Base-by-base conservation (phyloP, 2,888 invertebrate genomes). In the Erebia ligea region DNA sequence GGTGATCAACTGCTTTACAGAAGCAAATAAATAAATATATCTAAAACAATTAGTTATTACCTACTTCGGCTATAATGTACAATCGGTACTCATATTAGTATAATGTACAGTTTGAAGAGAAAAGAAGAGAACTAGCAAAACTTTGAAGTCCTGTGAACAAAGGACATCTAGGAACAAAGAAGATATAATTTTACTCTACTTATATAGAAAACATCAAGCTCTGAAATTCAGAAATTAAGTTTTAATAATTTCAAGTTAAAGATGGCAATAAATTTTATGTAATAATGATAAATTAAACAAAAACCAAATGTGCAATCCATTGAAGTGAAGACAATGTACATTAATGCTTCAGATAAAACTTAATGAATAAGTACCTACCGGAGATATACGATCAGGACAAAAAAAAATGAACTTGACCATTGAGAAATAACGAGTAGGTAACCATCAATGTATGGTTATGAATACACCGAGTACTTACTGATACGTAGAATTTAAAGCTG, bases 341-440 rank as follows among this genome's bases (percentile, higher is more conserved):
- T 65, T 65, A 52, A 65, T 65, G 17, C 42, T 59, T 59, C 59
- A 59, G 61, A 61, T 61, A 45, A 61, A 61, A 45, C 45, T 45
- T 45, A 61, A 45, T 45, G 58, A 59, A 59, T 45, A 61, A 19
- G 58, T 34, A 58, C 40, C 61, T 19, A 19, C 42, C 4, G 19
- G 17, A 45, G 45, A 61, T 45, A 42, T 15, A 61, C 19, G 45
- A 61, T 42, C 59, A 17, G 40, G 1, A 61, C 59, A 61, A 45
- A 21, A 61, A 61, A 61, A 61, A 61, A 61, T 45, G 45, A 61
- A 45, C 61, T 61, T 61, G 61, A 19, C 61, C 61, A 61, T 45
- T 61, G 61, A 19, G 61, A 42, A 45, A 45, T 25, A 56, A 56
- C 58, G 11, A 61, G 42, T 61, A 45, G 42, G 42, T 61, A 45